These are phyloP conservation scores for Chelidonichthys spinosus DNA, from an alignment of 2,797 vertebrate species.

Conservation along the genomic window DNA sequence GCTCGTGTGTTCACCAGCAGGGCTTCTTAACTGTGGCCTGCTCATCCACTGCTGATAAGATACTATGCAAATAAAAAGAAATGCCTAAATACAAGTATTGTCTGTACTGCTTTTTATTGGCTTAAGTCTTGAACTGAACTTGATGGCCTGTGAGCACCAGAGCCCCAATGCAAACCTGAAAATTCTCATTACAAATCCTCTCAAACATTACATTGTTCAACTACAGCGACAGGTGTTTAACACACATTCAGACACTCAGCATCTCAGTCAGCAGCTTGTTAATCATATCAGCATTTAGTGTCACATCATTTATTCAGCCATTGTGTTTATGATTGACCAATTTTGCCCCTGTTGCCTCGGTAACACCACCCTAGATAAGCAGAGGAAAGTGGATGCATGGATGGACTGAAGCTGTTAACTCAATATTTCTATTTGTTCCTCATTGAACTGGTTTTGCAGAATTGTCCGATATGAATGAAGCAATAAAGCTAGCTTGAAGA, in stretches of 20 bases:
- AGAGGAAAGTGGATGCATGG: too few species aligned
- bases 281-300: slow-evolving; percentile 3
- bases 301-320: not conserved
- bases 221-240: too few species aligned
- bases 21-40: not conserved
- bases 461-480: not conserved
- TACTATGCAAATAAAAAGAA: not conserved
- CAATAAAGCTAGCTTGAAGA: not conserved
- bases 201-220: too few species aligned
- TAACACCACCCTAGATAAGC: too few species aligned
- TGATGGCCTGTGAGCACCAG: not conserved
- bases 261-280: slow-evolving; percentile 4
- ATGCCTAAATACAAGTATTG: not conserved
- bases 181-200: not conserved
- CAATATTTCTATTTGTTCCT: too few species aligned
- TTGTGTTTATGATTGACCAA: not conserved
- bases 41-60: not conserved
- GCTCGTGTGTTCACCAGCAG: not conserved
- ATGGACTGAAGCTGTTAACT: too few species aligned
- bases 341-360: not conserved
- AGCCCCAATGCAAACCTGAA: not conserved
- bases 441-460: not conserved
- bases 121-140: not conserved
- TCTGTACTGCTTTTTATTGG: not conserved
- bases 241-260: not conserved